Conservation (phyloP, 2,113 vertebrate genomes). For the Nipponia nippon region DNA sequence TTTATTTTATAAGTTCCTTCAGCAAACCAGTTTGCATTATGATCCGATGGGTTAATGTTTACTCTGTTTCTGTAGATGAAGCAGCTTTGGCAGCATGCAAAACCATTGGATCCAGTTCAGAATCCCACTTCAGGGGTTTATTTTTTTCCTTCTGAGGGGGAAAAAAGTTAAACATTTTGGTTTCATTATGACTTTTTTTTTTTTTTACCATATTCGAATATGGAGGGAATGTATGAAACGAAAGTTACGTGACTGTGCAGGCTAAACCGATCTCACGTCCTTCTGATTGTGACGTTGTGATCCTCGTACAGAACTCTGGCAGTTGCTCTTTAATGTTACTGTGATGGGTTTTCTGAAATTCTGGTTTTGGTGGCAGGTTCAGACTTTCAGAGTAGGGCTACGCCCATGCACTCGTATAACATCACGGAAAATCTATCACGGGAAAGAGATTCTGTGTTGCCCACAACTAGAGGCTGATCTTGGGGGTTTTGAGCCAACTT, state of each 20-base stretch:
- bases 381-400: background rate
- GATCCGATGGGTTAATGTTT: background rate
- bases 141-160: background rate
- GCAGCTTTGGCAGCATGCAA: background rate
- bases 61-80: background rate
- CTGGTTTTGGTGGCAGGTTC: background rate
- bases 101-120: background rate
- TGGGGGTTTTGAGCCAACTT: background rate
- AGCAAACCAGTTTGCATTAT: background rate
- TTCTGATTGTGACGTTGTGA: background rate
- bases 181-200: background rate
- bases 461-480: background rate
- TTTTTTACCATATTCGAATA: background rate
- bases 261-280: background rate
- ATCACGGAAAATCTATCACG: background rate
- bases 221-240: background rate
- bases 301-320: background rate
- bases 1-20: background rate
- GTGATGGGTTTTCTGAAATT: background rate
- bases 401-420: background rate
- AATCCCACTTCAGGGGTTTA: background rate
- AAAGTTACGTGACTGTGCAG: background rate
- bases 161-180: background rate
- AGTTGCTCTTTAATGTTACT: background rate
- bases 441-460: background rate